Evolutionary conservation across 2,797 vertebrate genomes (phyloP).

Genomic region (Sarcophilus harrisii): DNA sequence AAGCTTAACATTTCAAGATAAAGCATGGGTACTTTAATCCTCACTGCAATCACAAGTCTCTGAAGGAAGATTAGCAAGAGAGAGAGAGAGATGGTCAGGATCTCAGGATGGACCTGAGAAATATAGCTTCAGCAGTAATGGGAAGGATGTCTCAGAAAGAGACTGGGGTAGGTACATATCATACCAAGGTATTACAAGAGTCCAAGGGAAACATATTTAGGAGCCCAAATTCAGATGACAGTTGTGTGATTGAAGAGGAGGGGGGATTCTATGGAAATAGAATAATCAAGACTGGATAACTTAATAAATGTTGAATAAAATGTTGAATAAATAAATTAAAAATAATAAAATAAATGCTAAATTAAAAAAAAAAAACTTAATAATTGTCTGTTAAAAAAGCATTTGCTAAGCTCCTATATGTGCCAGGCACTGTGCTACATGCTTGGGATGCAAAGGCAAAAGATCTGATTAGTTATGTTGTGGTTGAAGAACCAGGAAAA

Average conservation of each 20-base stretch:
- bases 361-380: too few relatives aligned
- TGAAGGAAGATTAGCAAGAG: background rate
- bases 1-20: background rate
- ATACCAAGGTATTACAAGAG: too few relatives aligned
- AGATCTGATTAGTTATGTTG: background rate
- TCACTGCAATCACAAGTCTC: background rate
- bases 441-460: background rate
- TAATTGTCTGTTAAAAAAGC: background rate
- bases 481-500: background rate
- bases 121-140: too few relatives aligned
- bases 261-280: background rate
- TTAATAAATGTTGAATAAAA: too few relatives aligned
- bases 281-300: background rate
- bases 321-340: too few relatives aligned
- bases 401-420: background rate
- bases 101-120: background rate
- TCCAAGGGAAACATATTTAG: too few relatives aligned
- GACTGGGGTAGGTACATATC: background rate
- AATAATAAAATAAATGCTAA: too few relatives aligned
- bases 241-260: background rate
- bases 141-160: background rate
- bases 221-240: background rate
- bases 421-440: background rate
- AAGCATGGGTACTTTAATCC: background rate
- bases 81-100: background rate